A percentile compares a stretch with the other conserved stretches of the same genome.
These are phyloP conservation scores for Nestor notabilis DNA, from an alignment of 2,113 vertebrate species.

Conservation along the genomic window DNA sequence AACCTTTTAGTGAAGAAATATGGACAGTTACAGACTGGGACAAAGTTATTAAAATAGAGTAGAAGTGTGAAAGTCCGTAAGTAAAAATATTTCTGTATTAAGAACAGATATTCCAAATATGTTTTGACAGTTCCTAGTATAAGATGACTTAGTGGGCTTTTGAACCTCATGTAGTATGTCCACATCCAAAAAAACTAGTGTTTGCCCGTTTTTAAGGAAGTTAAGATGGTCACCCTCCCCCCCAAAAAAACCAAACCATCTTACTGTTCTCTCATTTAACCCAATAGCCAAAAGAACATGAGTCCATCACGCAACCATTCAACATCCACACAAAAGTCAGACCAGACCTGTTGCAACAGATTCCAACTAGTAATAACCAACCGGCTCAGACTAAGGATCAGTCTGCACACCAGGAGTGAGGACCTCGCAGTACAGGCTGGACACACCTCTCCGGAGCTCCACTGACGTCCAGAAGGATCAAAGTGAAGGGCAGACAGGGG, in stretches of 20 bases:
- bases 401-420: accelerated
- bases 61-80: not conserved
- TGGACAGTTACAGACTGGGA: not conserved
- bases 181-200: not conserved
- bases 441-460: not conserved
- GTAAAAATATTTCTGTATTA: not conserved
- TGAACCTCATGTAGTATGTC: not conserved
- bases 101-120: not conserved
- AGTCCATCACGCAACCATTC: not conserved
- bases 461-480: not conserved
- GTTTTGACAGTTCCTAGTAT: not conserved
- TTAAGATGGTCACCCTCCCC: not conserved
- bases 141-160: not conserved
- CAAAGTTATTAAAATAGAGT: not conserved
- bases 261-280: not conserved
- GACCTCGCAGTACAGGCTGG: not conserved
- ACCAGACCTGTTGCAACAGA: not conserved
- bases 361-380: not conserved
- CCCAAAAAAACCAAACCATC: not conserved
- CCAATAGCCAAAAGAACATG: not conserved
- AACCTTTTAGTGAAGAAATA: not conserved
- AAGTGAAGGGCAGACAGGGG: not conserved
- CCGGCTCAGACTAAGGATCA: not conserved
- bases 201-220: not conserved
- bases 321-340: not conserved